Percentiles rank a stretch among this genome's conserved stretches.
Conservation (phyloP, 2,797 vertebrate species). For the Tiaroga cobitis region DNA sequence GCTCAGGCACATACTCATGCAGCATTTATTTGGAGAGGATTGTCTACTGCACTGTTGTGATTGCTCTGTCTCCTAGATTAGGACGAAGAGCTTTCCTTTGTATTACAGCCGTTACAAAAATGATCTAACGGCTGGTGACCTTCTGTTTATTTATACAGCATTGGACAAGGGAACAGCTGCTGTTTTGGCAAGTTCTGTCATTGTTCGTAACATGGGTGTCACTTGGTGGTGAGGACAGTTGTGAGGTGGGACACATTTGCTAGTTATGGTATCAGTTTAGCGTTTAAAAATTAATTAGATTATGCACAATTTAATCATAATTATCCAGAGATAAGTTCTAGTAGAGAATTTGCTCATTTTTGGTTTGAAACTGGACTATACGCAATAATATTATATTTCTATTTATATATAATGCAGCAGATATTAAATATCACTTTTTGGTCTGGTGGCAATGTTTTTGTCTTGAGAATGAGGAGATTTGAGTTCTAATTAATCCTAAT, state of each 20-base stretch:
- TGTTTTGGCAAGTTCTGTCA: slow-evolving; percentile 40
- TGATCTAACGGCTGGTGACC: slow-evolving; percentile 36
- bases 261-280: slow-evolving; percentile 1
- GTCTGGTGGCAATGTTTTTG: too few species aligned
- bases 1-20: slow-evolving; percentile 20
- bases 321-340: neutral
- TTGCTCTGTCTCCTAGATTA: slow-evolving; percentile 30
- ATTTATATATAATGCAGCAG: too few species aligned
- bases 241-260: neutral
- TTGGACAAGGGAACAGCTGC: slow-evolving; percentile 14
- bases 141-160: slow-evolving; percentile 45
- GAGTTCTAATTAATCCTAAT: too few species aligned
- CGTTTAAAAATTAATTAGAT: neutral
- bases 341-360: neutral
- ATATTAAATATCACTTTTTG: too few species aligned
- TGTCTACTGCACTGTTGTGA: slow-evolving; percentile 30
- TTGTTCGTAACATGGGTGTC: slow-evolving; percentile 19
- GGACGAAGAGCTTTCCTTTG: slow-evolving; percentile 14
- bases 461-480: too few species aligned
- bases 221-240: neutral
- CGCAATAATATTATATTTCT: neutral
- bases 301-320: slow-evolving; percentile 1
- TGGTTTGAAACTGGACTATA: too few species aligned
- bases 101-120: slow-evolving; percentile 41
- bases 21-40: slow-evolving; percentile 31